Base-by-base conservation (phyloP, 1,140 invertebrate species). In the Euwallacea similis region DNA sequence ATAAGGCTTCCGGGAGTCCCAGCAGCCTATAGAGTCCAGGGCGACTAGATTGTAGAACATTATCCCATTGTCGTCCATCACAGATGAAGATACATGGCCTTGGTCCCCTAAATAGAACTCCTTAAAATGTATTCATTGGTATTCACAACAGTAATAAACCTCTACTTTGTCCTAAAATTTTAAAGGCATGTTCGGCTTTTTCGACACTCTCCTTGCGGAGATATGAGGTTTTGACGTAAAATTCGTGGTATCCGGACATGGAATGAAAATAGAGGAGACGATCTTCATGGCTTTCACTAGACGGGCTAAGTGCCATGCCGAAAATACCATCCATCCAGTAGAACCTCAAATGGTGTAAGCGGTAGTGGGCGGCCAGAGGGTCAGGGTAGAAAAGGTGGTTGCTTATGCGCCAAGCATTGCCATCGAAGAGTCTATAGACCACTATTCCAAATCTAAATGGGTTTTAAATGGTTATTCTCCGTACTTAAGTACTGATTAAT, bases 261-360 rank as follows among this genome's bases (percentile, higher is more conserved):
- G 92, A 86, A 81, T 93, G 91, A 76, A 92, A 93, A 73, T 88
- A 93, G 7, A 94, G 74, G 1, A 87, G 83, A 50, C 88, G 82
- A 15, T 92, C 87, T 2, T 80, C 74, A 7, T 74, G 78, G 7
- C 81, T 73, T 7, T 85, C 76, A 59, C 88, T 82, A 0, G 85
- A 63, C 0, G 89, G 89, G 16, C 87, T 87, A 15, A 94, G 75
- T 7, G 91, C 87, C 73, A 93, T 82, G 0, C 91, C 91, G 76
- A 94, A 93, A 13, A 93, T 86, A 2, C 92, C 92, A 76, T 94
- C 92, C 1, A 89, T 86, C 91, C 92, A 94, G 76, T 91, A 88
- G 76, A 93, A 94, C 60, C 88, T 88, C 0, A 92, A 71, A 9
- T 88, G 90, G 69, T 92, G 89, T 7, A 80, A 54, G 53, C 88